phyloP scores from a whole-genome alignment of 2,797 vertebrate species.

The Onychomys arenicola region DNA sequence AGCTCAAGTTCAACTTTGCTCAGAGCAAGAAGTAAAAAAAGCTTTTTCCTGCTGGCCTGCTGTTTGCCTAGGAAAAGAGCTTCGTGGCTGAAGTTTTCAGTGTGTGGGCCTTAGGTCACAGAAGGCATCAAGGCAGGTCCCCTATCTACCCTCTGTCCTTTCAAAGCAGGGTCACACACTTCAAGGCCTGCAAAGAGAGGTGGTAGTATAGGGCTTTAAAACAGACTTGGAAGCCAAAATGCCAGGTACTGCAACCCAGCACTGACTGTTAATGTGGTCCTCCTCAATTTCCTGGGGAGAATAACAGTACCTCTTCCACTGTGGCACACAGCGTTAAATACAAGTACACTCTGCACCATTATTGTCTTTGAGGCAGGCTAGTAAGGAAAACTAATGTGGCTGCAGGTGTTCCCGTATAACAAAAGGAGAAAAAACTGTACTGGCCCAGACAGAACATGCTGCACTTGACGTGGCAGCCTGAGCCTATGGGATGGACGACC shows the following conservation, averaged over 20 bases:
- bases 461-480: background rate
- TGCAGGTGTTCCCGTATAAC: background rate
- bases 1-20: background rate
- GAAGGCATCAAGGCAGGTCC: background rate
- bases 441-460: background rate
- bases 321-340: rapidly evolving
- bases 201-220: background rate
- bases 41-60: background rate
- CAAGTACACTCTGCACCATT: rapidly evolving
- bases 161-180: background rate
- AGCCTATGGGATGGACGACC: background rate
- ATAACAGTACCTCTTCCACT: background rate
- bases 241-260: background rate
- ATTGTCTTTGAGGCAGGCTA: background rate
- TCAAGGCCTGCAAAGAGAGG: background rate
- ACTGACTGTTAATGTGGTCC: background rate
- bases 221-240: background rate
- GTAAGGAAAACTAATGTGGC: background rate
- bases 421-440: background rate
- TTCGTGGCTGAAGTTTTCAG: background rate
- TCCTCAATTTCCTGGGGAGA: background rate
- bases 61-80: background rate
- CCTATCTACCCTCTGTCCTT: background rate
- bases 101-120: background rate
- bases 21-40: background rate